Percentiles rank a stretch among this genome's conserved stretches.
Evolutionary conservation across 2,888 invertebrate genomes (phyloP).

Genomic region (Synanthedon vespiformis): DNA sequence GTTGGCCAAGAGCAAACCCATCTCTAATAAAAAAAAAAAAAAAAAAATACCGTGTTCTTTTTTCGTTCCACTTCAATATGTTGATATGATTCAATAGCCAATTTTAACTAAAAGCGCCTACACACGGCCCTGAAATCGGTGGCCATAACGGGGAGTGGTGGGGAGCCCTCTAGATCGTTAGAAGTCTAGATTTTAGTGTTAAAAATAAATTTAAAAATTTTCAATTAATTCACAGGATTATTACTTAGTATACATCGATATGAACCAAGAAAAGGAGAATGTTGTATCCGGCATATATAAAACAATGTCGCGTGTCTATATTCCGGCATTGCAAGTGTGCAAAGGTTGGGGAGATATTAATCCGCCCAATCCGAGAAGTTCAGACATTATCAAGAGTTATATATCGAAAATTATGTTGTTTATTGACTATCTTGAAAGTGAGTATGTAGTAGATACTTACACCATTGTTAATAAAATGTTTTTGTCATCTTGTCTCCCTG

Average conservation of each 20-base stretch:
- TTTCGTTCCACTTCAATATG: no score
- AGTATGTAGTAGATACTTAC: conserved; percentile 17
- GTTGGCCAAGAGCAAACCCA: no score
- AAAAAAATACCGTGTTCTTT: no score
- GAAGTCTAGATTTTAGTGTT: no score
- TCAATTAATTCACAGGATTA: conserved; percentile 36
- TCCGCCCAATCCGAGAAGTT: conserved; percentile 55
- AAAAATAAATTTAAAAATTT: no score
- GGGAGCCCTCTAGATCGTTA: no score
- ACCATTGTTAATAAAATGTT: neutral
- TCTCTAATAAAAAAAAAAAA: no score
- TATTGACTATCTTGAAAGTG: conserved; percentile 55
- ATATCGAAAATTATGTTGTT: conserved; percentile 54
- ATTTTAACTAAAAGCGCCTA: no score
- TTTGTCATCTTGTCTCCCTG: neutral
- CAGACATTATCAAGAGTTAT: conserved; percentile 42
- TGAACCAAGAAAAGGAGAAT: conserved; percentile 47
- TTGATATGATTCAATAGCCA: no score
- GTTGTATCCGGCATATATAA: conserved; percentile 55
- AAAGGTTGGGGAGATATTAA: conserved; percentile 57
- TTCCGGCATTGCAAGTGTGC: conserved; percentile 41
- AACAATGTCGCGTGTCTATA: conserved; percentile 35
- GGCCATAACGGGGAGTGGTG: no score
- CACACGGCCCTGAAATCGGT: no score
- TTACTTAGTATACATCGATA: conserved; percentile 37